phyloP scores from a whole-genome alignment of 2,797 vertebrate genomes.

The Oreortyx pictus region DNA sequence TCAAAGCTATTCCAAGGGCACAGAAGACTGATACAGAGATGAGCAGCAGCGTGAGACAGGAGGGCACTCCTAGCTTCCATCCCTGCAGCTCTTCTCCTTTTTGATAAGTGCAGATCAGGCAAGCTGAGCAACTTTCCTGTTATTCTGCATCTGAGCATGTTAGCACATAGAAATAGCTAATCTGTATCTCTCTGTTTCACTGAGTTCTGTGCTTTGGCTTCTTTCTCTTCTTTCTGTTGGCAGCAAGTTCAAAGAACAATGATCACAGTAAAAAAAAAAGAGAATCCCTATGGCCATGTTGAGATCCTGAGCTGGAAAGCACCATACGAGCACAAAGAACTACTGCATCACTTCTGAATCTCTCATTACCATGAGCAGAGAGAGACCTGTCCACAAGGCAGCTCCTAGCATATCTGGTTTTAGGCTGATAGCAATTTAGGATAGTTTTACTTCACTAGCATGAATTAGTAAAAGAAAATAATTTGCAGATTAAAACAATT shows the following conservation, averaged over 20 bases:
- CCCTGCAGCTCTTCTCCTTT: no score
- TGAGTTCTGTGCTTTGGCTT: not conserved
- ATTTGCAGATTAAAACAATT: slow-evolving; percentile 21
- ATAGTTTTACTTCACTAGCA: slow-evolving; percentile 27
- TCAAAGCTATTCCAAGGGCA: not conserved
- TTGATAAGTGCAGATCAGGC: not conserved
- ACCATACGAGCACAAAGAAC: not conserved
- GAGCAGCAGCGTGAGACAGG: not conserved
- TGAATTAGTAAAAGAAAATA: slow-evolving; percentile 51
- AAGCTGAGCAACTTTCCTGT: not conserved
- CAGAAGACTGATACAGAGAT: fast-evolving
- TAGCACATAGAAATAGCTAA: not conserved
- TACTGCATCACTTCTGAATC: not conserved
- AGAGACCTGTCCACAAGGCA: not conserved
- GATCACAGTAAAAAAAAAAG: not conserved
- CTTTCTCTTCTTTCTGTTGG: not conserved
- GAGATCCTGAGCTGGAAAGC: not conserved
- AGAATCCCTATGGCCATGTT: fast-evolving
- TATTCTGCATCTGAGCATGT: not conserved
- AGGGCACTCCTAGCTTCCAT: not conserved
- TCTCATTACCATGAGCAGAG: fast-evolving
- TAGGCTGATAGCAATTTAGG: not conserved
- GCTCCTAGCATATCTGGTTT: not conserved
- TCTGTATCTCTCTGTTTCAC: not conserved
- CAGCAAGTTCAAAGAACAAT: not conserved